Evolutionary conservation across 92 coral and sea anemone species (phyloP).

Genomic region (Palythoa grandiflora): DNA sequence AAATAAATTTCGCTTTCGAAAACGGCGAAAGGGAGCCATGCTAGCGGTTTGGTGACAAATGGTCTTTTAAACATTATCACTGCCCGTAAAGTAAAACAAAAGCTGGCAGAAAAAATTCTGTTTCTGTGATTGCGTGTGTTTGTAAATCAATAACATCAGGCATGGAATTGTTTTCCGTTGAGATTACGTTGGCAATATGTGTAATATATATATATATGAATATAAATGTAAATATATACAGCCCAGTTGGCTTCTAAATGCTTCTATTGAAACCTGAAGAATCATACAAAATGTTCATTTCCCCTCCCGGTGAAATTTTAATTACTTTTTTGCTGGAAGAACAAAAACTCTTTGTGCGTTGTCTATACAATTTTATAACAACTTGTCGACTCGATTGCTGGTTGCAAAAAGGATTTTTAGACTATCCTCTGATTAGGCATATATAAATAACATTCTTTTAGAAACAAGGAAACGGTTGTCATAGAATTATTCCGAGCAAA

Average conservation of each 20-base stretch:
- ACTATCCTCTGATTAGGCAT: background rate
- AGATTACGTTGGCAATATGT: background rate
- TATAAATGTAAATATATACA: background rate
- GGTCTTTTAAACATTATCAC: background rate
- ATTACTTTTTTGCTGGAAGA: background rate
- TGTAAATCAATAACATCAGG: background rate
- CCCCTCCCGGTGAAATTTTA: background rate
- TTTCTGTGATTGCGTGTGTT: background rate
- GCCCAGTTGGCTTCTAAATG: background rate
- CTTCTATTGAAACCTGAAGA: background rate
- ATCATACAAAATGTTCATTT: background rate
- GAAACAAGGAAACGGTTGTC: background rate
- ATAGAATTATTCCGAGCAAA: background rate
- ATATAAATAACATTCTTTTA: background rate
- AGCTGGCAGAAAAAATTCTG: background rate
- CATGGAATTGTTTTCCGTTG: background rate
- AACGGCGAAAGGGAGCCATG: background rate
- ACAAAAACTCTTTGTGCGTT: background rate
- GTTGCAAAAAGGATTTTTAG: background rate
- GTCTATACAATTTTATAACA: background rate
- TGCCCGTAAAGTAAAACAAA: background rate
- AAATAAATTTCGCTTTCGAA: background rate
- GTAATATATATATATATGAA: background rate
- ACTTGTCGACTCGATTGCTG: background rate
- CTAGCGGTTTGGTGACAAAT: background rate